A percentile compares a stretch with the other conserved stretches of the same genome.
Evolutionary conservation across 2,797 vertebrate species (phyloP).

Genomic region (Coreius guichenoti): DNA sequence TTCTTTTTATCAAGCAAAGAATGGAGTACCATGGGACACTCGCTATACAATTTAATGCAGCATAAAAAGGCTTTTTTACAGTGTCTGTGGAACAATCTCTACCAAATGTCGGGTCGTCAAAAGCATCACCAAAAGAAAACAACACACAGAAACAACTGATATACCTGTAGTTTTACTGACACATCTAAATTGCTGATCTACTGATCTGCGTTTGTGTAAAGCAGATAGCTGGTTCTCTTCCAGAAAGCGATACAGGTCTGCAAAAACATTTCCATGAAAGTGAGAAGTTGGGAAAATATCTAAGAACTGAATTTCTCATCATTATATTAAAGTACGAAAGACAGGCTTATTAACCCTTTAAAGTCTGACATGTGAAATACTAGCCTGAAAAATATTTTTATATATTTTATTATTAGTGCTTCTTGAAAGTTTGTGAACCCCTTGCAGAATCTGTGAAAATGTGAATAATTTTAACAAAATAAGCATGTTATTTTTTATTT

Average conservation of each 20-base stretch:
- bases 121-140: not conserved
- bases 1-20: conserved; percentile 5
- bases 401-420: too few relatives aligned
- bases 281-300: conserved; percentile 3
- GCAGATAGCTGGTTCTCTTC: conserved; percentile 33
- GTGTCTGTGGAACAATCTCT: conserved; percentile 20
- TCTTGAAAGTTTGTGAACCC: too few relatives aligned
- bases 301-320: not conserved
- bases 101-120: not conserved
- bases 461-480: too few relatives aligned
- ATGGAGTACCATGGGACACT: not conserved
- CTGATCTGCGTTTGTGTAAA: conserved; percentile 31
- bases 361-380: not conserved
- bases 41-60: not conserved
- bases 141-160: conserved; percentile 16
- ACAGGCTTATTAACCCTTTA: not conserved
- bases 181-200: conserved; percentile 39
- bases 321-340: not conserved
- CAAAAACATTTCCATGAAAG: conserved; percentile 44
- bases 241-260: conserved; percentile 41
- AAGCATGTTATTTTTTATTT: too few relatives aligned
- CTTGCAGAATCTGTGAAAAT: too few relatives aligned
- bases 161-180: conserved; percentile 19
- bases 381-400: too few relatives aligned
- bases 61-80: conserved; percentile 1